A percentile compares a stretch with the other conserved stretches of the same genome.
These are phyloP conservation scores for Antechinus stuartii DNA, from an alignment of 2,113 vertebrate genomes.

Conservation along the genomic window DNA sequence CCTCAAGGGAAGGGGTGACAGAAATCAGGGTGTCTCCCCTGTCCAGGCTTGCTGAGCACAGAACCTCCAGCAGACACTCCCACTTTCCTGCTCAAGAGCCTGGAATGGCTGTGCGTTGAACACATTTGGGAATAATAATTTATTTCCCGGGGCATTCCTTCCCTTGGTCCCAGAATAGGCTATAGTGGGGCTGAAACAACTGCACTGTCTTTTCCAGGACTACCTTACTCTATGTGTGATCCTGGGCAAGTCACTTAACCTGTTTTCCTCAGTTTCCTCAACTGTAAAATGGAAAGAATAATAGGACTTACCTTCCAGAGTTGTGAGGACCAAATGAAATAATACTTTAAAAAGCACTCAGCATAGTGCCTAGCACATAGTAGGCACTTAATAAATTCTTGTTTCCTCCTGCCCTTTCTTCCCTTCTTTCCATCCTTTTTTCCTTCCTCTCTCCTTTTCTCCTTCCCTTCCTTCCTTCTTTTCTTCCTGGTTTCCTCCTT, in stretches of 20 bases:
- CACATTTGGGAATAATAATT: not conserved
- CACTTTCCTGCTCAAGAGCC: constrained; percentile 14
- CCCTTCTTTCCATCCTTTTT: too few species aligned
- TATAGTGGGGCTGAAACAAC: not conserved
- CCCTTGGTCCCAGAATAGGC: not conserved
- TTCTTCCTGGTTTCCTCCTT: not conserved
- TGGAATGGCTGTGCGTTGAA: constrained; percentile 5
- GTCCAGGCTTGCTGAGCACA: not conserved
- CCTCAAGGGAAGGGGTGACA: not conserved
- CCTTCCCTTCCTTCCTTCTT: not conserved
- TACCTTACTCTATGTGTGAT: not conserved
- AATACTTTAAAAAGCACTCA: not conserved
- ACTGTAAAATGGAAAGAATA: not conserved
- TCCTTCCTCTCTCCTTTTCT: not conserved
- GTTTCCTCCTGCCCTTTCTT: not conserved
- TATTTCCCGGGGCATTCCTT: not conserved
- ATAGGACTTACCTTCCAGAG: not conserved
- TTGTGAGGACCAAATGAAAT: not conserved
- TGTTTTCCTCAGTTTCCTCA: not conserved
- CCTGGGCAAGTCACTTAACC: not conserved
- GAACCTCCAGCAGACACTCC: not conserved
- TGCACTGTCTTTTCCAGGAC: not conserved
- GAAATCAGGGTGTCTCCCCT: not conserved
- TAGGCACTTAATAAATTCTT: not conserved
- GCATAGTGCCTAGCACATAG: not conserved